Percentiles rank a stretch among this genome's conserved stretches.
Evolutionary conservation across 1,140 invertebrate species (phyloP).

Genomic region (Contarinia nasturtii): DNA sequence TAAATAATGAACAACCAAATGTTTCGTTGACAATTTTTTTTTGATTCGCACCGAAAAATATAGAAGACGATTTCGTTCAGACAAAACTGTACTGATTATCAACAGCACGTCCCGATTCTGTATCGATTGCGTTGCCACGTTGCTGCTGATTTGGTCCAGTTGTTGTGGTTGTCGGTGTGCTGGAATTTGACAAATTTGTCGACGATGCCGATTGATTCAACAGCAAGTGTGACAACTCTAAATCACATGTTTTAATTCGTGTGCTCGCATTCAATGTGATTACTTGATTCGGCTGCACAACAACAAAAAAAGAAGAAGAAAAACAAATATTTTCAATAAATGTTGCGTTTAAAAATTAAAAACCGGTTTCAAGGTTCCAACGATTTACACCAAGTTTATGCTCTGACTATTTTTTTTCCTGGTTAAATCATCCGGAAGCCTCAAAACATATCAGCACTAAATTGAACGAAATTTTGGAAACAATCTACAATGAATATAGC

Average conservation of each 20-base stretch:
- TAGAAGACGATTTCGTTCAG: constrained; percentile 13
- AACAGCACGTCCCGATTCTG: constrained; percentile 26
- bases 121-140: background rate
- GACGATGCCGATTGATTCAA: constrained; percentile 5
- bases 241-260: constrained; percentile 28
- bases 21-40: too few species aligned
- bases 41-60: too few species aligned
- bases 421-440: background rate
- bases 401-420: background rate
- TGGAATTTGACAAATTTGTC: constrained; percentile 1
- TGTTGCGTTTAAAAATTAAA: background rate
- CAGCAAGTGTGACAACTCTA: constrained; percentile 23
- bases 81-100: constrained; percentile 48
- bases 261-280: constrained; percentile 29
- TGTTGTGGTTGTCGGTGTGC: constrained; percentile 3
- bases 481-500: too few species aligned
- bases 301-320: background rate
- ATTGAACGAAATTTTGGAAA: too few species aligned
- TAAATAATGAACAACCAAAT: too few species aligned
- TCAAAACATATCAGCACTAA: background rate
- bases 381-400: background rate
- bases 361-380: background rate
- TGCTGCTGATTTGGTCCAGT: constrained; percentile 2
- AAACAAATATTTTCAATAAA: background rate
- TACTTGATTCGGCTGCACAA: constrained; percentile 12